Evolutionary conservation across 2,113 vertebrate genomes (phyloP).

Genomic region (Pterocles gutturalis): DNA sequence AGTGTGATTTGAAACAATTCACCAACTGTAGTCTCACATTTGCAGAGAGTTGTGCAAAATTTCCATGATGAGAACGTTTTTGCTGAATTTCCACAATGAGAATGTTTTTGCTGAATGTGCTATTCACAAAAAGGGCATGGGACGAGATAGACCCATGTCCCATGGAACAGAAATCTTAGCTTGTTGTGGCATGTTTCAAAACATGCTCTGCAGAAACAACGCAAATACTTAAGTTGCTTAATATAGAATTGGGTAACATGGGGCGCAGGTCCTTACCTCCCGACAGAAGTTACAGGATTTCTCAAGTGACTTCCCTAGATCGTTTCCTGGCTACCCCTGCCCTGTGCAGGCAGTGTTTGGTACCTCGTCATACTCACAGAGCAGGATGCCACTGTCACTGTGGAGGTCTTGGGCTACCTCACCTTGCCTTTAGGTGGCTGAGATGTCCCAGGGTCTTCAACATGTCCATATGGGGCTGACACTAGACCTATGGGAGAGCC

Average conservation of each 20-base stretch:
- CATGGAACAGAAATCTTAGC: neutral
- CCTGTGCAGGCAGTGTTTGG: neutral
- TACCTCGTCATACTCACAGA: neutral
- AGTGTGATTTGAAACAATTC: neutral
- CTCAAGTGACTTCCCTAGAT: conserved; percentile 3
- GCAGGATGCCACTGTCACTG: accelerated
- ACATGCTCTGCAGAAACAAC: neutral
- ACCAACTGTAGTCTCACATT: neutral
- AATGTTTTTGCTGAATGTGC: neutral
- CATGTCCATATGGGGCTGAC: neutral
- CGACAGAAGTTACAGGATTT: conserved; percentile 10
- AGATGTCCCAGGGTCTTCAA: neutral
- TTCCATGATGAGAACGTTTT: accelerated
- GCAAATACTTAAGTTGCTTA: conserved; percentile 20
- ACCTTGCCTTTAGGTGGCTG: neutral
- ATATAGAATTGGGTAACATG: conserved; percentile 20
- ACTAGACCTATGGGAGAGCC: neutral
- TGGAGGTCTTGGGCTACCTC: neutral
- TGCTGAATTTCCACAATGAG: neutral
- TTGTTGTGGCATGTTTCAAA: neutral
- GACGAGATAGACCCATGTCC: accelerated
- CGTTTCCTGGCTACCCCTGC: neutral
- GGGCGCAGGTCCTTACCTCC: neutral
- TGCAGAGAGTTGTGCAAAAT: neutral
- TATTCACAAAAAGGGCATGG: neutral